phyloP scores from a whole-genome alignment of 2,888 invertebrate genomes.

The Philaethria dido region DNA sequence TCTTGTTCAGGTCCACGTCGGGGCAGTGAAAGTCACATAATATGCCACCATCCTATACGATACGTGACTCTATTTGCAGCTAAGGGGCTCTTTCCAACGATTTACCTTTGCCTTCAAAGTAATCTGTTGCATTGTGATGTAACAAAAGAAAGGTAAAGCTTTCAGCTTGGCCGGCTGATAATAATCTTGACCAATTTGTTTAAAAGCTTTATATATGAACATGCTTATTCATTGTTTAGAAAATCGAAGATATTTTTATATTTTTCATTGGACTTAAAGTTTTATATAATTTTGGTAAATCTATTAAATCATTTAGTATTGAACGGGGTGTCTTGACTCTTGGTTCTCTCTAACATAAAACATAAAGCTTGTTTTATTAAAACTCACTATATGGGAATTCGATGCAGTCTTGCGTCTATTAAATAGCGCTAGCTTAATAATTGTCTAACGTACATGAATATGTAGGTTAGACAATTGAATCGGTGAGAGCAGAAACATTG shows the following conservation, averaged over 20 bases:
- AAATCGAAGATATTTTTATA: neutral
- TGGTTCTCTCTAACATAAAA: no score
- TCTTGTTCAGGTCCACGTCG: conserved; percentile 43
- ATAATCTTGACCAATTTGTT: conserved; percentile 25
- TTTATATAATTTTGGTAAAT: neutral
- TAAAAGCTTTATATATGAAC: neutral
- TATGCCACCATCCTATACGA: conserved; percentile 64
- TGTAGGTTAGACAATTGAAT: no score
- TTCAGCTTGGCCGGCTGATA: conserved; percentile 37
- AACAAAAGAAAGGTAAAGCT: conserved; percentile 46
- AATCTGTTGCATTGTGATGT: conserved; percentile 65
- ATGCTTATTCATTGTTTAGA: neutral
- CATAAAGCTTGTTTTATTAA: no score
- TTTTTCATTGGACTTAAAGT: neutral
- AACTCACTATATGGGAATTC: no score
- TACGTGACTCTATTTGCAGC: conserved; percentile 77
- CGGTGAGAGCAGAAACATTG: no score
- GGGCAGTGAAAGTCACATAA: conserved; percentile 53
- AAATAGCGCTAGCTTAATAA: no score
- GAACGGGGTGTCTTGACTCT: no score
- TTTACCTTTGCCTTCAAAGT: conserved; percentile 65
- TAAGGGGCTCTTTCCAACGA: conserved; percentile 66
- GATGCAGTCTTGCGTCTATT: no score
- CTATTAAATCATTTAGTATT: no score
- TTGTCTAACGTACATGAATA: no score